Conservation (phyloP, 2,888 invertebrate genomes). For the Cephus pygmeus region DNA sequence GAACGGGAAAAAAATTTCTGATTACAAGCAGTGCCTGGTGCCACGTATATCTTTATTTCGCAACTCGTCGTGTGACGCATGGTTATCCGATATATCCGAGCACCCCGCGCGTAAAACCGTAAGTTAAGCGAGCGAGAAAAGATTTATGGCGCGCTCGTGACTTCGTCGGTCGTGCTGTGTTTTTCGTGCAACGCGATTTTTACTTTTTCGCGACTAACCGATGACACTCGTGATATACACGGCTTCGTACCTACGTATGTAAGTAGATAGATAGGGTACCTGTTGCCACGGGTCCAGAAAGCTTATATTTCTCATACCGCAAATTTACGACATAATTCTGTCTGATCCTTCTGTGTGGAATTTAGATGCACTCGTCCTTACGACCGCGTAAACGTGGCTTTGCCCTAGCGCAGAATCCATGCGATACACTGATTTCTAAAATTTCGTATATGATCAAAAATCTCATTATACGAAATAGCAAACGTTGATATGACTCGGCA, state of each 20-base stretch:
- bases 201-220: background rate
- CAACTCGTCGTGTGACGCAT: slow-evolving; percentile 37
- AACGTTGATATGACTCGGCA: background rate
- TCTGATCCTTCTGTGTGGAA: background rate
- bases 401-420: background rate
- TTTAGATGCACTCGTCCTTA: background rate
- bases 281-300: background rate
- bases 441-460: background rate
- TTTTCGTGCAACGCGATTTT: background rate
- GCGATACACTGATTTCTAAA: background rate
- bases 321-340: background rate
- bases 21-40: slow-evolving; percentile 34
- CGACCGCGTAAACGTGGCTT: background rate
- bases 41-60: slow-evolving; percentile 46
- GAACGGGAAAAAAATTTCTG: slow-evolving; percentile 33
- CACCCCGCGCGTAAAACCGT: slow-evolving; percentile 5
- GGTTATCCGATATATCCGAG: slow-evolving; percentile 37
- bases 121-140: slow-evolving; percentile 2
- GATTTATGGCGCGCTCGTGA: slow-evolving; percentile 4
- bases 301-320: background rate
- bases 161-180: background rate
- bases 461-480: background rate
- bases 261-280: background rate
- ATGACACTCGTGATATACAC: background rate
- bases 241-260: background rate